phyloP scores from a whole-genome alignment of 2,888 invertebrate species.

The Drosophila dives region DNA sequence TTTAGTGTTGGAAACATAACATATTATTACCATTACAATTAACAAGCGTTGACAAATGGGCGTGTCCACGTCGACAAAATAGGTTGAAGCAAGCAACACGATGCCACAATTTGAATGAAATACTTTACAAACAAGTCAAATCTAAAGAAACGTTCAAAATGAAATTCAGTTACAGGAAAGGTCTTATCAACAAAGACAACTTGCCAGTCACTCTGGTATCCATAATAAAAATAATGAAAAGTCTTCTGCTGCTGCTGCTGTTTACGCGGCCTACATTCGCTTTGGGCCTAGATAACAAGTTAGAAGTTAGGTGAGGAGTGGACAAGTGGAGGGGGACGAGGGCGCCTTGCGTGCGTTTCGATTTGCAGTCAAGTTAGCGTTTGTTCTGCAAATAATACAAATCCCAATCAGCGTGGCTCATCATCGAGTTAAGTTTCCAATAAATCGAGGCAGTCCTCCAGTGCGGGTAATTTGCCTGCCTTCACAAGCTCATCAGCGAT shows the following conservation, averaged over 20 bases:
- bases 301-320: neutral
- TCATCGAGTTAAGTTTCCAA: constrained; percentile 47
- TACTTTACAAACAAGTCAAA: neutral
- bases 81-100: neutral
- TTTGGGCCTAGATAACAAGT: constrained; percentile 5
- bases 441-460: constrained; percentile 43
- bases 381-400: constrained; percentile 55
- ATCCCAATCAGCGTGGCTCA: constrained; percentile 53
- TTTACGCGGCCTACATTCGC: constrained; percentile 1
- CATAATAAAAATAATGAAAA: neutral
- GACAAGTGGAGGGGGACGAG: neutral
- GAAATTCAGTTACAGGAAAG: neutral
- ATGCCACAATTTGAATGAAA: neutral
- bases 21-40: neutral
- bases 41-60: neutral
- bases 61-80: neutral
- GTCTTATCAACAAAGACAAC: constrained; percentile 1
- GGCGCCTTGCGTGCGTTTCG: constrained; percentile 53
- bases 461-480: neutral
- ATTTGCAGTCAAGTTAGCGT: constrained; percentile 37
- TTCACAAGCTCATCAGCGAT: constrained; percentile 54
- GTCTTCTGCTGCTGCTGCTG: neutral
- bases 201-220: neutral
- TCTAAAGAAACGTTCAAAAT: neutral
- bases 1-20: neutral